phyloP scores from a whole-genome alignment of 2,888 invertebrate genomes.

The Onthophagus sagittarius region DNA sequence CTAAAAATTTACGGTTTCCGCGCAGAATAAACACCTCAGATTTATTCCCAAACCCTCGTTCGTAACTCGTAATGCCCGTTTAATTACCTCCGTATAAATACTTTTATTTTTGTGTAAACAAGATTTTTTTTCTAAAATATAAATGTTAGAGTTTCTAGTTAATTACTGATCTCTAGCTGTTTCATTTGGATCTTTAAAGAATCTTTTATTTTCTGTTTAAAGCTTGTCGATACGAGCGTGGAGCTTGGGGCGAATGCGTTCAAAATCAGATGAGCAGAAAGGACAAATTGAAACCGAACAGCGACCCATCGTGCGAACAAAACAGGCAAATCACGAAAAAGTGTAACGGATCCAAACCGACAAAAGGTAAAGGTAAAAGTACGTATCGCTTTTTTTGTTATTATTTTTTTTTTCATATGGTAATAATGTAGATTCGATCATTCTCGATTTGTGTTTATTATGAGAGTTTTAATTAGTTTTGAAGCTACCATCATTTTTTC shows the following conservation, averaged over 20 bases:
- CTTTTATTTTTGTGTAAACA: neutral
- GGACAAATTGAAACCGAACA: constrained; percentile 76
- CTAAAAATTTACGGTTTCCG: neutral
- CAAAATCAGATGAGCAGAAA: constrained; percentile 79
- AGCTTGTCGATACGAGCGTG: constrained; percentile 89
- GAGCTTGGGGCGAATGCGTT: constrained; percentile 80
- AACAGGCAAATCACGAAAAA: constrained; percentile 80
- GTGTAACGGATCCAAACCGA: constrained; percentile 65
- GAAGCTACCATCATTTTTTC: too few relatives aligned
- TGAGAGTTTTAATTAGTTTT: too few relatives aligned
- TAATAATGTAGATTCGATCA: neutral
- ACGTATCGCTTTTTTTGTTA: constrained; percentile 24
- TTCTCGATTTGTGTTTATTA: too few relatives aligned
- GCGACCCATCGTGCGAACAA: constrained; percentile 78
- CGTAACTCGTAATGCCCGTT: neutral
- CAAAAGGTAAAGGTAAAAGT: constrained; percentile 56
- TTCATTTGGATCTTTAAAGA: neutral
- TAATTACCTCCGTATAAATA: neutral
- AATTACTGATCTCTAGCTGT: neutral
- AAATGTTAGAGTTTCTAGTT: neutral
- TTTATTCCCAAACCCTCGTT: neutral
- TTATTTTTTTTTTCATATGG: constrained; percentile 17
- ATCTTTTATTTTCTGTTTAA: constrained; percentile 33
- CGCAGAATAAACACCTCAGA: neutral
- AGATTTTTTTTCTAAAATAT: neutral